Conservation (phyloP, 2,113 vertebrate genomes). For the Gadus chalcogrammus region DNA sequence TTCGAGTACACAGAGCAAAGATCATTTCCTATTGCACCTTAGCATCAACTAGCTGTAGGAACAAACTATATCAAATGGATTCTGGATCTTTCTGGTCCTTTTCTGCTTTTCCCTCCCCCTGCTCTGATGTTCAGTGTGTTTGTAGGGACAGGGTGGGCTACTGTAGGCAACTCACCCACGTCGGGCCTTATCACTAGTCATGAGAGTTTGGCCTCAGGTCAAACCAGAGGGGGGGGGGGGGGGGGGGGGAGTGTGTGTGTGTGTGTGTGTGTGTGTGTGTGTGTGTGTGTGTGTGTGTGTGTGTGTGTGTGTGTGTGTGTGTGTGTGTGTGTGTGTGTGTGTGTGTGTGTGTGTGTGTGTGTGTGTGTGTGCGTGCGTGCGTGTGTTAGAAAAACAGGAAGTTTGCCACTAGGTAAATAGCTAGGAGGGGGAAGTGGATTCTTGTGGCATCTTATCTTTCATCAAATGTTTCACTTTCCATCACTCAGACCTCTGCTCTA, state of each 20-base stretch:
- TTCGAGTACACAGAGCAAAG: too few species aligned
- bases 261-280: too few species aligned
- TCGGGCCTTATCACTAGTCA: conserved; percentile 1
- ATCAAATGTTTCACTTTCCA: neutral
- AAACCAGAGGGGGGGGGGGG: conserved; percentile 1
- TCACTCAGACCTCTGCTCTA: neutral
- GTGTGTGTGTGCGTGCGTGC: neutral
- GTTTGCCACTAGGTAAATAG: conserved; percentile 9
- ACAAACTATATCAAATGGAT: too few species aligned
- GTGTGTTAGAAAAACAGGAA: conserved; percentile 28
- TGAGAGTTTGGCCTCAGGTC: conserved; percentile 21
- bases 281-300: too few species aligned
- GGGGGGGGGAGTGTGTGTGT: neutral
- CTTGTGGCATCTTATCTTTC: neutral
- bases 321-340: too few species aligned
- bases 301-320: too few species aligned
- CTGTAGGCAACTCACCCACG: neutral
- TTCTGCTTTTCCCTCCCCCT: too few species aligned
- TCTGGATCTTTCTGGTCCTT: too few species aligned
- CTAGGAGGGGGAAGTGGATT: conserved; percentile 22
- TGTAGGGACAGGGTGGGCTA: too few species aligned
- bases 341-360: conserved; percentile 8
- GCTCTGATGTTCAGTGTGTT: too few species aligned
- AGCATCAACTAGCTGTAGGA: too few species aligned
- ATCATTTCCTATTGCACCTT: too few species aligned